Evolutionary conservation across 1,140 invertebrate genomes (phyloP).

Genomic region (Campodea augens): DNA sequence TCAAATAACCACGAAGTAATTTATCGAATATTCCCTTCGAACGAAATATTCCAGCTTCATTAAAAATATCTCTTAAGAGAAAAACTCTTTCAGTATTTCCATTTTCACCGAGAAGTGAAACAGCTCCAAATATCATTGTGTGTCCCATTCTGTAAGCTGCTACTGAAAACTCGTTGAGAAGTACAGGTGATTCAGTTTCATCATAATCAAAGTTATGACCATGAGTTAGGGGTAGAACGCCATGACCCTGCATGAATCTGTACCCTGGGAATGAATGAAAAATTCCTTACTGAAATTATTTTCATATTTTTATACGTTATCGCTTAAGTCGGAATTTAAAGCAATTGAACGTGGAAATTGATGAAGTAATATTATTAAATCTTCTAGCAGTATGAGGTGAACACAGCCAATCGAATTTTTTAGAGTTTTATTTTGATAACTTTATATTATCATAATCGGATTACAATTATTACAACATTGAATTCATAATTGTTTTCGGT

Average conservation of each 20-base stretch:
- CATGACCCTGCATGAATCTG: slow-evolving; percentile 45
- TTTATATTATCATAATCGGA: no score
- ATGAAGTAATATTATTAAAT: no score
- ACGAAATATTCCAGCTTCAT: not conserved
- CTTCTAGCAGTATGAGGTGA: no score
- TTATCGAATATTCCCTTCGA: not conserved
- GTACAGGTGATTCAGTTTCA: slow-evolving; percentile 47
- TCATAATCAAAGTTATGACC: slow-evolving; percentile 69
- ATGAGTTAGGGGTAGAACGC: slow-evolving; percentile 39
- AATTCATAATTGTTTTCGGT: no score
- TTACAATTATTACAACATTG: no score
- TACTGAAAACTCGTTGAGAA: slow-evolving; percentile 66
- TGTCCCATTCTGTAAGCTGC: slow-evolving; percentile 79
- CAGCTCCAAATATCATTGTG: slow-evolving; percentile 22
- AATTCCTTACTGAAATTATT: no score
- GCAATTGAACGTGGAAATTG: no score
- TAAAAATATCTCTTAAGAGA: not conserved
- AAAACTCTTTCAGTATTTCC: not conserved
- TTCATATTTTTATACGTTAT: no score
- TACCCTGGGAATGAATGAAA: no score
- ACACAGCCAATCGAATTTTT: no score
- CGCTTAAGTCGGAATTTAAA: no score
- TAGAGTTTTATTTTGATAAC: no score
- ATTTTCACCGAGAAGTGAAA: not conserved
- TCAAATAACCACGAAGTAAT: not conserved